These are phyloP conservation scores for Cardiocondyla obscurior DNA, from an alignment of 1,140 invertebrate genomes.

Conservation along the genomic window DNA sequence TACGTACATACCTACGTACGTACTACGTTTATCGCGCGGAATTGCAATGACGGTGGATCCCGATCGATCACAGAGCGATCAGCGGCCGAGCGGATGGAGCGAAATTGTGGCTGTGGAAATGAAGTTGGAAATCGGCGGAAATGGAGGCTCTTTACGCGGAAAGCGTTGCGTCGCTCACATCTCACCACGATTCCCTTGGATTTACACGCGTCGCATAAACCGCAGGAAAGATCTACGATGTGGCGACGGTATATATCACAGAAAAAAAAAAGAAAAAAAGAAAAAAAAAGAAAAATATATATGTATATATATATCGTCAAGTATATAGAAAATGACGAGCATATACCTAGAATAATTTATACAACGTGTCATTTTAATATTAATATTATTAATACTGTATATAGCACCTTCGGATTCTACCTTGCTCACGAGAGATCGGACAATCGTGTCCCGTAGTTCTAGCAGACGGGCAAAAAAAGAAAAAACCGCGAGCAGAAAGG, in stretches of 20 bases:
- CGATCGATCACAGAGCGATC: conserved; percentile 53
- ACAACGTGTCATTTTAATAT: too few relatives aligned
- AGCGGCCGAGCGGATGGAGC: not conserved
- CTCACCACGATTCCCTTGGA: conserved; percentile 30
- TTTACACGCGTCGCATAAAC: conserved; percentile 66
- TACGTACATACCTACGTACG: not conserved
- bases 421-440: not conserved
- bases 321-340: too few relatives aligned
- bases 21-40: not conserved
- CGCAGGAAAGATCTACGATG: not conserved
- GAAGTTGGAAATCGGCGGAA: conserved; percentile 78
- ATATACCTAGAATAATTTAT: too few relatives aligned
- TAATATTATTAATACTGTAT: too few relatives aligned
- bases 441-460: not conserved
- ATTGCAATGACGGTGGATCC: not conserved
- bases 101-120: conserved; percentile 71
- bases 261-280: too few relatives aligned
- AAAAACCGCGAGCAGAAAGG: not conserved
- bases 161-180: conserved; percentile 17
- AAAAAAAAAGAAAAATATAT: not conserved
- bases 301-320: not conserved
- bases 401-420: not conserved
- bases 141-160: conserved; percentile 70
- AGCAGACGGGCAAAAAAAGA: not conserved
- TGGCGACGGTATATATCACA: not conserved